phyloP scores from a whole-genome alignment of 2,888 invertebrate genomes.

The Xanthorhoe spadicearia region DNA sequence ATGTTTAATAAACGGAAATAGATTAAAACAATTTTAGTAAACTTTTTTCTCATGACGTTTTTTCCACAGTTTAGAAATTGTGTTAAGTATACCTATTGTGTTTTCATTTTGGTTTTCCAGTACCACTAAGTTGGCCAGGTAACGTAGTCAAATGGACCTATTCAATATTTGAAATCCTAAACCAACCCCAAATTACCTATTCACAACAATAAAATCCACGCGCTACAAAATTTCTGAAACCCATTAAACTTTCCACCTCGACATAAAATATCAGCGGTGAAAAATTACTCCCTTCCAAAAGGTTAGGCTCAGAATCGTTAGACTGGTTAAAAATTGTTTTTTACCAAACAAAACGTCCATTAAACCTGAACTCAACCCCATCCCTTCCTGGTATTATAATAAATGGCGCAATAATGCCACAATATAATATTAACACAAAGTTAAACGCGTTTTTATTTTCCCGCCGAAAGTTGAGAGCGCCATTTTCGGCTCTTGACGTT shows the following conservation, averaged over 20 bases:
- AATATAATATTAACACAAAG: conserved; percentile 85
- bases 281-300: conserved; percentile 70
- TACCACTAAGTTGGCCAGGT: no score
- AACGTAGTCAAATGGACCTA: not conserved
- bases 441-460: conserved; percentile 83
- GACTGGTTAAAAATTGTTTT: conserved; percentile 73
- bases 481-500: conserved; percentile 33
- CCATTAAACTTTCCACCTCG: conserved; percentile 49
- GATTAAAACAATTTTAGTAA: no score
- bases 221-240: conserved; percentile 26
- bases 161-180: not conserved
- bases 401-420: conserved; percentile 84
- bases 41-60: no score
- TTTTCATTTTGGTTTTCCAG: no score
- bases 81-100: no score
- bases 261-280: conserved; percentile 59
- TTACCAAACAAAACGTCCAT: conserved; percentile 82
- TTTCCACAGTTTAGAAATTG: no score
- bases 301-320: conserved; percentile 72
- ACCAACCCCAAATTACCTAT: conserved; percentile 1
- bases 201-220: conserved; percentile 11
- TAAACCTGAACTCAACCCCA: conserved; percentile 80
- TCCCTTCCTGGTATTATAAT: conserved; percentile 82
- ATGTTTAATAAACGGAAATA: no score
- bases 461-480: conserved; percentile 69